Percentiles rank a stretch among this genome's conserved stretches.
These are phyloP conservation scores for Lepus timidus DNA, from an alignment of 2,113 vertebrate genomes.

Conservation along the genomic window DNA sequence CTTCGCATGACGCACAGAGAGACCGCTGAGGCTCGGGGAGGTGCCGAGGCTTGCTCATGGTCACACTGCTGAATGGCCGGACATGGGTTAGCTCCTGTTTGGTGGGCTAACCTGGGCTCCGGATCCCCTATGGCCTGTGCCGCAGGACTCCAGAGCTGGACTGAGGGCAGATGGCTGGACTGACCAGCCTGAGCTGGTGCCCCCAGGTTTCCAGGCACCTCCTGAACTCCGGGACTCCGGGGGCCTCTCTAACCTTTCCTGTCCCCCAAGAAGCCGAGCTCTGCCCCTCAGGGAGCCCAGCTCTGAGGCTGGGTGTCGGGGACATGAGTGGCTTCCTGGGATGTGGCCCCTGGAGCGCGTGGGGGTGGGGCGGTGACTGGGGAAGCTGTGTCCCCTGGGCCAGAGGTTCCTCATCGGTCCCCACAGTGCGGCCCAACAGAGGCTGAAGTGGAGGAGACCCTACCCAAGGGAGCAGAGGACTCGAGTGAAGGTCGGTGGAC, in stretches of 20 bases:
- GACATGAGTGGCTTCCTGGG: neutral
- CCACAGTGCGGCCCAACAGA: neutral
- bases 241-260: neutral
- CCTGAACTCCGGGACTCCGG: neutral
- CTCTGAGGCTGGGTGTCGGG: neutral
- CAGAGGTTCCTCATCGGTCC: neutral
- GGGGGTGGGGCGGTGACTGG: neutral
- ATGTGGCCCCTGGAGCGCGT: rapidly evolving
- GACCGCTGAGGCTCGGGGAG: neutral
- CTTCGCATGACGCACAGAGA: neutral
- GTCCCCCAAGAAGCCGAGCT: neutral
- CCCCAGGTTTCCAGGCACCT: neutral
- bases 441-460: neutral
- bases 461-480: neutral
- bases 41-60: neutral
- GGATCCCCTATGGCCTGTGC: neutral
- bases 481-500: slow-evolving; percentile 59
- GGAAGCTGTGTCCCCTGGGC: neutral
- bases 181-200: rapidly evolving
- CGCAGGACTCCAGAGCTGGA: neutral
- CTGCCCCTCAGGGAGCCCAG: neutral
- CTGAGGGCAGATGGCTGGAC: neutral
- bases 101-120: neutral
- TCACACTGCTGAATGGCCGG: neutral
- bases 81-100: neutral